Evolutionary conservation across 2,113 vertebrate species (phyloP).

Genomic region (Corythornis vintsioides): DNA sequence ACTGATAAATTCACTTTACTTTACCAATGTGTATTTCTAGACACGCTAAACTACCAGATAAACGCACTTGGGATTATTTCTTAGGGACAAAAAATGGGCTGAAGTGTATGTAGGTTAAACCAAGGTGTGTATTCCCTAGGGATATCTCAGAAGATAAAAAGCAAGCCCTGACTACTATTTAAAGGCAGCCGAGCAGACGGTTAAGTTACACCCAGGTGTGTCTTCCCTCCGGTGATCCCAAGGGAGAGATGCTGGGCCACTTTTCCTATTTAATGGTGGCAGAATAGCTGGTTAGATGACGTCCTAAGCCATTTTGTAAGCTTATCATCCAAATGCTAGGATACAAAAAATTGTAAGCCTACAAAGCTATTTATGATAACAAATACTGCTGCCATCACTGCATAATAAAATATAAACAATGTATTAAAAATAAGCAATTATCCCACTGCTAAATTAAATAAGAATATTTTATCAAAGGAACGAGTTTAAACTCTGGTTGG

Average conservation of each 20-base stretch:
- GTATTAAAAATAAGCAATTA: conserved; percentile 53
- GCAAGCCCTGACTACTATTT: conserved; percentile 71
- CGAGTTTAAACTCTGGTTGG: not conserved
- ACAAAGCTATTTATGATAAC: conserved; percentile 57
- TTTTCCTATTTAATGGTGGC: conserved; percentile 69
- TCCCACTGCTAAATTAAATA: not conserved
- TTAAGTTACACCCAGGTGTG: conserved; percentile 75
- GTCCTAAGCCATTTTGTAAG: conserved; percentile 32
- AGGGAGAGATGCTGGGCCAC: conserved; percentile 66
- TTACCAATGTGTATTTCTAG: not conserved
- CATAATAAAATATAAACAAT: conserved; percentile 64
- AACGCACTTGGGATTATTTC: not conserved
- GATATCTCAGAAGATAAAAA: conserved; percentile 73
- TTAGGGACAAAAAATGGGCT: conserved; percentile 44
- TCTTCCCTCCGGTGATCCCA: conserved; percentile 70
- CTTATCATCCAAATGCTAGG: conserved; percentile 49
- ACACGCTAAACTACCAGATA: not conserved
- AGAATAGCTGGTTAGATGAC: conserved; percentile 64
- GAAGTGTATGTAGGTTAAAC: conserved; percentile 64
- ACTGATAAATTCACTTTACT: not conserved
- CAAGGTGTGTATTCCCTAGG: conserved; percentile 70
- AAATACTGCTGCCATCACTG: conserved; percentile 53
- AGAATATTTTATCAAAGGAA: conserved; percentile 43
- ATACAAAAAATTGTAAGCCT: conserved; percentile 48
- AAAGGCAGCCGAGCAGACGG: conserved; percentile 71